Percentiles rank a stretch among this genome's conserved stretches.
phyloP scores from a whole-genome alignment of 2,888 invertebrate genomes.

The Zootermopsis nevadensis region DNA sequence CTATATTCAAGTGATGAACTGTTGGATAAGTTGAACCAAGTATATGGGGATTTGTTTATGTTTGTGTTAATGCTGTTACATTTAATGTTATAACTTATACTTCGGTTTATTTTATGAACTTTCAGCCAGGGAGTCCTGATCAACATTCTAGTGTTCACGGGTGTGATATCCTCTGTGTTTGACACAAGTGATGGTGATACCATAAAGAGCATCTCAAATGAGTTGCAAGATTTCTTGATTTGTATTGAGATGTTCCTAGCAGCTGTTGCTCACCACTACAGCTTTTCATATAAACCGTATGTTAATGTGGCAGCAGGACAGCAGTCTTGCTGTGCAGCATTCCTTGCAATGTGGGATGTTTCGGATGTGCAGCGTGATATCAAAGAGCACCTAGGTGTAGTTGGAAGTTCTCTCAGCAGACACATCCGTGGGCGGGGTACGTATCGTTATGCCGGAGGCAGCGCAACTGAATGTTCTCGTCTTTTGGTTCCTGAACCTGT shows the following conservation, averaged over 20 bases:
- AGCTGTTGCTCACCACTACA: constrained; percentile 94
- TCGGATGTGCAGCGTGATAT: constrained; percentile 94
- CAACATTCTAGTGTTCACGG: constrained; percentile 85
- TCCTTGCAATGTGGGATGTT: constrained; percentile 96
- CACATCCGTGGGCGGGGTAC: constrained; percentile 75
- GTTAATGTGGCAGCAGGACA: constrained; percentile 64
- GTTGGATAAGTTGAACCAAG: no score
- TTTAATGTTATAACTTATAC: not conserved
- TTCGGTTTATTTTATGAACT: constrained; percentile 31
- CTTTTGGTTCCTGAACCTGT: constrained; percentile 47
- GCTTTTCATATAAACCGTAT: constrained; percentile 93
- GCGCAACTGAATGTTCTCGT: constrained; percentile 50
- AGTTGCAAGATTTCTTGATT: constrained; percentile 90
- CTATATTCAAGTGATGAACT: no score
- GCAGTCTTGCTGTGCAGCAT: constrained; percentile 77
- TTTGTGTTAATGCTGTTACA: not conserved
- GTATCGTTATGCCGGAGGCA: constrained; percentile 51
- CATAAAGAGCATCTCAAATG: constrained; percentile 81
- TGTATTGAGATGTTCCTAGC: constrained; percentile 99
- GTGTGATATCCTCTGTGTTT: constrained; percentile 82
- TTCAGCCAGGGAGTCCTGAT: constrained; percentile 91
- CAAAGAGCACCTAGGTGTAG: constrained; percentile 91
- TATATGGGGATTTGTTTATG: no score
- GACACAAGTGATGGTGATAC: constrained; percentile 74
- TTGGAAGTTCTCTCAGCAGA: constrained; percentile 77